These are phyloP conservation scores for Papilio helenus DNA, from an alignment of 1,140 invertebrate species.

Conservation along the genomic window DNA sequence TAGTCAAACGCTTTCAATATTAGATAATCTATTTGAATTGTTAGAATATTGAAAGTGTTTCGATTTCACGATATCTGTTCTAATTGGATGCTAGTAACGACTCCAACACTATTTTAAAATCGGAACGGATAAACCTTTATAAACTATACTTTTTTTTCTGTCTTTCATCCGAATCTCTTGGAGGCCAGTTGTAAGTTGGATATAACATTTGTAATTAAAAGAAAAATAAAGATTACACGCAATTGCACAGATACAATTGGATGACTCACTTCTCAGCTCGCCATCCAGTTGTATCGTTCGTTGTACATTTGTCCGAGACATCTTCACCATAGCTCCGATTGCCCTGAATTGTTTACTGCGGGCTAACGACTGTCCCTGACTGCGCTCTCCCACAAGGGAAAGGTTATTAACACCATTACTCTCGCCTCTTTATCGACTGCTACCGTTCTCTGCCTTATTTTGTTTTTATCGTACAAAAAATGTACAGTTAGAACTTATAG, in stretches of 20 bases:
- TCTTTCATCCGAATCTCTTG: not conserved
- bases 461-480: not conserved
- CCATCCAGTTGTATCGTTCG: not conserved
- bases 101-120: not conserved
- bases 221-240: not conserved
- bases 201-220: not conserved
- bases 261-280: not conserved
- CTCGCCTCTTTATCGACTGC: constrained; percentile 10
- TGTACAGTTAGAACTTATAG: not conserved
- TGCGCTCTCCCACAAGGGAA: constrained; percentile 43
- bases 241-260: not conserved
- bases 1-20: constrained; percentile 21
- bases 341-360: constrained; percentile 66
- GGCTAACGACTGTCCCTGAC: constrained; percentile 70
- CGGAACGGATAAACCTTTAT: too few relatives aligned
- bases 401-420: constrained; percentile 46
- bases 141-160: too few relatives aligned
- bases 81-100: not conserved
- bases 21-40: constrained; percentile 21
- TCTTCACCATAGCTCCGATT: constrained; percentile 54
- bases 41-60: not conserved
- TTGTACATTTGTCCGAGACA: constrained; percentile 49
- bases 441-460: constrained; percentile 2
- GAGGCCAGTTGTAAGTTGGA: not conserved
- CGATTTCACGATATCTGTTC: not conserved